Conservation (phyloP, 2,888 invertebrate species). For the Campoplex nolae region DNA sequence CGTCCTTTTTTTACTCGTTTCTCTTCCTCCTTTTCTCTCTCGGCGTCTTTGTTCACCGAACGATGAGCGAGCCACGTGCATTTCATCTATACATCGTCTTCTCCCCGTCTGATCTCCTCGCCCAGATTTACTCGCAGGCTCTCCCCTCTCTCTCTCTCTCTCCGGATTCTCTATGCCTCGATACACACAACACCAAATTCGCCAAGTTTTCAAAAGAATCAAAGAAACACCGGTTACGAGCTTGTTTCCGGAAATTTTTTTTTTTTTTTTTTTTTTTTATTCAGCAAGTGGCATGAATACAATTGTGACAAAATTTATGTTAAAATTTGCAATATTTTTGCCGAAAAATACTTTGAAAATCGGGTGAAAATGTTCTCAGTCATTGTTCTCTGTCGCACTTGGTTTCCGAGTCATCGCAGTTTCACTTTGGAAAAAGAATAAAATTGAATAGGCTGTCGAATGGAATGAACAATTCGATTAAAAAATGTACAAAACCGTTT, state of each 20-base stretch:
- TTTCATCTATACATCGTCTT: conserved; percentile 17
- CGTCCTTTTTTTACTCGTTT: conserved; percentile 27
- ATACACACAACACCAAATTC: not conserved
- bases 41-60: conserved; percentile 55
- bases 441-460: not conserved
- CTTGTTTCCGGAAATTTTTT: too few relatives aligned
- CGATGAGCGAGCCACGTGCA: conserved; percentile 63
- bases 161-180: not conserved
- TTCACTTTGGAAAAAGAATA: not conserved
- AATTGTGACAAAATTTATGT: not conserved
- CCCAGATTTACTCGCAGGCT: not conserved
- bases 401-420: too few relatives aligned
- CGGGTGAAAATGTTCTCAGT: not conserved
- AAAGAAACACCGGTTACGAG: not conserved
- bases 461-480: not conserved
- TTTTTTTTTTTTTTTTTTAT: not conserved
- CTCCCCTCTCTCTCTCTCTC: not conserved
- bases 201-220: not conserved
- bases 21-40: conserved; percentile 46
- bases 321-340: not conserved
- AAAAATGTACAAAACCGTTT: not conserved
- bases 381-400: too few relatives aligned
- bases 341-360: not conserved
- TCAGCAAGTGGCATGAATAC: not conserved
- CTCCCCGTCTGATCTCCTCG: not conserved